Evolutionary conservation across 1,140 invertebrate genomes (phyloP), one percentile per base, ranked within the genome.

Genomic region (Lerema accius): DNA sequence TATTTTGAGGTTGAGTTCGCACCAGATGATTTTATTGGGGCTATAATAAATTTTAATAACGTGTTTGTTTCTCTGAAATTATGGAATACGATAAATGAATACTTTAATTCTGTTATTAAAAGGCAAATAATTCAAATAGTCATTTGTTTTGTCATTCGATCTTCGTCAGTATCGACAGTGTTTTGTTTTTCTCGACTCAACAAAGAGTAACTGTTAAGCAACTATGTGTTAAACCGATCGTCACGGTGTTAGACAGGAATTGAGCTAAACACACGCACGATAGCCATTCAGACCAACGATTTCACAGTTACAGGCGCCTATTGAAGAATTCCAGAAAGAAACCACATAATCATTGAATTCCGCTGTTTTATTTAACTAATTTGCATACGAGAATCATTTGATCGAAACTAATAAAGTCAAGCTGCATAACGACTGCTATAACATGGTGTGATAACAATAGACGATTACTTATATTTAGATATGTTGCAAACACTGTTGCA

Each of bases 191-290:
- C 5, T 23, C 19, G 5, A 23, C 19, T 3, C 19, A 23, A 13
- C 40, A 43, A 16, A 17, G 16, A 43, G 39, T n/a, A 42, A 55
- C 51, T 42, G 51, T 55, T 58, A 48, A 58, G 14, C 39, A 58
- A 17, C 53, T 17, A 35, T 37, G 23, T 58, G 40, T 16, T 55
- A 15, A 46, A n/a, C 26, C 7, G 13, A 43, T 56, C 53, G 39
- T 56, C 40, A 56, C 53, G 53, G 53, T 43, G 51, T 16, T 16
- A 56, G 40, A 43, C 23, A 26, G 53, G 40, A 45, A 58, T 32
- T 45, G 17, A 26, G 17, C 23, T 43, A 56, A 26, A 45, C n/a
- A 58, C 53, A 46, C 55, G 55, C 55, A 58, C 55, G 15, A 43
- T 46, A 14, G 14, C 37, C 55, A 58, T 58, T n/a, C 55, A 37